phyloP scores from a whole-genome alignment of 2,113 vertebrate species.

The Mirounga angustirostris region DNA sequence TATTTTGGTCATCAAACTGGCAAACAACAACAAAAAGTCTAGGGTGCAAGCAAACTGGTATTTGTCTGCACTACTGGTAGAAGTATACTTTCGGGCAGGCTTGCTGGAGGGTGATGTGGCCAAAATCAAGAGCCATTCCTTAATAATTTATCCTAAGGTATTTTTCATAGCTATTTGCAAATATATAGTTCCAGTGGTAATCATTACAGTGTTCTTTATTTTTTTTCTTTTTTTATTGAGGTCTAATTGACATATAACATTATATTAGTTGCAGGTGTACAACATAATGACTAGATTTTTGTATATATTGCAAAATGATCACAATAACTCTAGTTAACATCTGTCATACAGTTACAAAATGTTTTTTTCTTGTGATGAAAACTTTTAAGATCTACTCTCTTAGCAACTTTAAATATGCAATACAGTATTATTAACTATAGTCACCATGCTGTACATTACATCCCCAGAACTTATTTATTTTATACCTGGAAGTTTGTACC shows the following conservation, averaged over 20 bases:
- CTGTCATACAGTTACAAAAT: background rate
- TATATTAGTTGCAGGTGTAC: background rate
- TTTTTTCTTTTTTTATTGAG: background rate
- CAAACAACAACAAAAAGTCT: background rate
- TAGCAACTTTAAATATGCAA: background rate
- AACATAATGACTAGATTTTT: background rate
- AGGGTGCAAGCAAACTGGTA: background rate
- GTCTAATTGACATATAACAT: background rate
- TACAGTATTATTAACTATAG: background rate
- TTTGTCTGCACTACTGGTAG: background rate
- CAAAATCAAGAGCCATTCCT: background rate
- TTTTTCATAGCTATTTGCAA: slow-evolving; percentile 27
- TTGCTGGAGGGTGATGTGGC: background rate
- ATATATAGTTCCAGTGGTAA: background rate
- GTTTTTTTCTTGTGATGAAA: background rate
- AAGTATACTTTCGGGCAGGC: background rate
- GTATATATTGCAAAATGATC: background rate
- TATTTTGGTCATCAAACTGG: background rate
- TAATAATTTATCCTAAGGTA: slow-evolving; percentile 47
- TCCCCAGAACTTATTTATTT: background rate
- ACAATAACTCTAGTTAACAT: background rate
- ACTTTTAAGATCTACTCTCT: slow-evolving; percentile 2
- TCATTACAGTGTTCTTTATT: background rate
- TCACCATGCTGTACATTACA: background rate
- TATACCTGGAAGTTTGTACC: background rate